These are phyloP conservation scores for Malurus elegans DNA, from an alignment of 2,113 vertebrate species.

Conservation along the genomic window DNA sequence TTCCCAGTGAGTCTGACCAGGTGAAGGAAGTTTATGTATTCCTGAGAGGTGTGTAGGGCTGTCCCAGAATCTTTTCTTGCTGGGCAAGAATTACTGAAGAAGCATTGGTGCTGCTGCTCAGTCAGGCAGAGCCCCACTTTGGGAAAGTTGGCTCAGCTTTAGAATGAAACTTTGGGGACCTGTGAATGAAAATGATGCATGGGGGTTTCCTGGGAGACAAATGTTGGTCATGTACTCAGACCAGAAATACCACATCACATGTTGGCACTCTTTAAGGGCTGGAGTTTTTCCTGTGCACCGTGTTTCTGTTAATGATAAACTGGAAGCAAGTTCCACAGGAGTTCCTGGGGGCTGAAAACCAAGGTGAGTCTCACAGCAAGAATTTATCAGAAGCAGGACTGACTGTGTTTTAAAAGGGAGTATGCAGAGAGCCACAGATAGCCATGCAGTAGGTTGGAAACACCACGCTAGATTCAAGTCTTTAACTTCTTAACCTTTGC, in stretches of 20 bases:
- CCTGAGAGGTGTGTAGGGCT: background rate
- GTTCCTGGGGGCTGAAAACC: background rate
- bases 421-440: background rate
- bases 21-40: background rate
- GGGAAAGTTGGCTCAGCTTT: background rate
- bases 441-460: background rate
- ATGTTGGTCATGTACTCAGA: background rate
- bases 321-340: background rate
- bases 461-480: background rate
- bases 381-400: background rate
- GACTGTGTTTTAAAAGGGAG: background rate
- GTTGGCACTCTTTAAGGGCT: background rate
- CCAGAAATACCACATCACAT: background rate
- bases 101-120: too few species aligned
- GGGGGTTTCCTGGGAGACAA: background rate
- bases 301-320: background rate
- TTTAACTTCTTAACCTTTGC: background rate
- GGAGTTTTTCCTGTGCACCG: background rate
- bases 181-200: background rate
- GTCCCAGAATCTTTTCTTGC: background rate
- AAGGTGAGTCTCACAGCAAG: background rate
- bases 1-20: background rate
- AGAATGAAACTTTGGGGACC: background rate
- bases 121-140: accelerated
- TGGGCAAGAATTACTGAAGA: too few species aligned